phyloP scores from a whole-genome alignment of 35 echinoderm and acorn worm species.

The Eucidaris tribuloides region DNA sequence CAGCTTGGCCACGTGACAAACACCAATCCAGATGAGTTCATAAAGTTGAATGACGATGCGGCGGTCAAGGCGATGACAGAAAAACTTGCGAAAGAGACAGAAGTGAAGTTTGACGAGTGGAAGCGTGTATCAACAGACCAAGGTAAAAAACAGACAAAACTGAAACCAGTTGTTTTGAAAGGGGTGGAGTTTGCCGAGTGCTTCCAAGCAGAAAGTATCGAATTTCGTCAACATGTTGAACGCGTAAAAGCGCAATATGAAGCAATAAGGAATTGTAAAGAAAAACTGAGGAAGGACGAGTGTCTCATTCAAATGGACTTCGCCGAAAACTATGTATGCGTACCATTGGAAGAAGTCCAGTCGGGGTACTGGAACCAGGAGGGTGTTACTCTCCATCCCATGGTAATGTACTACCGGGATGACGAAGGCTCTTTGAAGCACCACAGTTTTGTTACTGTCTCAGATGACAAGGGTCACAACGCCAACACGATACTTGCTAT shows the following conservation, averaged over 20 bases:
- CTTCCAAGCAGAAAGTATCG: not conserved
- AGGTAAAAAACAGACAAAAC: not conserved
- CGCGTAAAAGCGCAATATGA: slow-evolving; percentile 1
- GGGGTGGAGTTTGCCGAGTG: too few species aligned
- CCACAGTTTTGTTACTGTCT: slow-evolving; percentile 16
- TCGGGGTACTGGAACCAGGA: slow-evolving; percentile 39
- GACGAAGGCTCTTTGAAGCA: not conserved
- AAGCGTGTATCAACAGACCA: not conserved
- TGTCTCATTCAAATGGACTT: slow-evolving; percentile 72
- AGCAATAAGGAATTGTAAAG: slow-evolving; percentile 14
- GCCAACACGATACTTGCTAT: slow-evolving; percentile 15
- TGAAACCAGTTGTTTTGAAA: not conserved
- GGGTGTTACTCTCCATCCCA: slow-evolving; percentile 15
- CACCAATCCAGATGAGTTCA: slow-evolving; percentile 10
- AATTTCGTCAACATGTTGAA: slow-evolving; percentile 17
- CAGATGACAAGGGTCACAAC: slow-evolving; percentile 19
- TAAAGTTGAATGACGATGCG: not conserved
- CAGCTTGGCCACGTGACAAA: not conserved
- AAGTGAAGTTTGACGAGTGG: slow-evolving; percentile 27
- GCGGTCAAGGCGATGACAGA: not conserved
- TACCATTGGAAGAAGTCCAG: slow-evolving; percentile 55
- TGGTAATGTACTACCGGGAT: slow-evolving; percentile 25
- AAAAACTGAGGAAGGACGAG: not conserved
- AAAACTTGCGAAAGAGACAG: not conserved
- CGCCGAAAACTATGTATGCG: slow-evolving; percentile 65